phyloP scores from a whole-genome alignment of 2,888 invertebrate genomes.

The Caenorhabditis japonica region DNA sequence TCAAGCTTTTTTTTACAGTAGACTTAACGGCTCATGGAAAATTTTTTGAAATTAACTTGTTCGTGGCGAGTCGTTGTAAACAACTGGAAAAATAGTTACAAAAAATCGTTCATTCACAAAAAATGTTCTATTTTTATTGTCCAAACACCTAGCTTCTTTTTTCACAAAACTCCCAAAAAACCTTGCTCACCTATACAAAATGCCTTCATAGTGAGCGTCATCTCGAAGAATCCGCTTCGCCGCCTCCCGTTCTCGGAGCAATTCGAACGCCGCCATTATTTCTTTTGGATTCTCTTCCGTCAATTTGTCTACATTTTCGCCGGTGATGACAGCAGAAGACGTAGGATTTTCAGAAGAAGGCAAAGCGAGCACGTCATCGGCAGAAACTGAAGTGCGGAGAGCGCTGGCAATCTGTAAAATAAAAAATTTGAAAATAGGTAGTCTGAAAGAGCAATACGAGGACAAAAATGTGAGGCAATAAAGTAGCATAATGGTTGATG shows the following conservation, averaged over 20 bases:
- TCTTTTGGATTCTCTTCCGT: slow-evolving; percentile 41
- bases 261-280: slow-evolving; percentile 35
- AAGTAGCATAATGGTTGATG: no score
- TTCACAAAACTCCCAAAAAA: not conserved
- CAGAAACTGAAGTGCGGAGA: slow-evolving; percentile 25
- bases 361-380: slow-evolving; percentile 28
- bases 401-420: slow-evolving; percentile 19
- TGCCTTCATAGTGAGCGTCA: slow-evolving; percentile 50
- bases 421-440: not conserved
- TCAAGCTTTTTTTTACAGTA: no score
- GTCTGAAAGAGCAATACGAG: no score
- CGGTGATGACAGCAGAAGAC: not conserved
- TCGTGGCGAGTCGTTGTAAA: no score
- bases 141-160: not conserved
- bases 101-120: no score
- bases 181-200: slow-evolving; percentile 45
- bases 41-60: no score
- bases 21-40: no score
- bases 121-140: no score
- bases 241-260: slow-evolving; percentile 47
- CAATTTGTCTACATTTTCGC: not conserved
- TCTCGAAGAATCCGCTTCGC: slow-evolving; percentile 31
- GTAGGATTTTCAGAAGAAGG: not conserved
- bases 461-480: no score
- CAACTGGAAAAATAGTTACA: no score